These are phyloP conservation scores for Lasioglossum lativentre DNA, from an alignment of 2,888 invertebrate genomes.

Conservation along the genomic window DNA sequence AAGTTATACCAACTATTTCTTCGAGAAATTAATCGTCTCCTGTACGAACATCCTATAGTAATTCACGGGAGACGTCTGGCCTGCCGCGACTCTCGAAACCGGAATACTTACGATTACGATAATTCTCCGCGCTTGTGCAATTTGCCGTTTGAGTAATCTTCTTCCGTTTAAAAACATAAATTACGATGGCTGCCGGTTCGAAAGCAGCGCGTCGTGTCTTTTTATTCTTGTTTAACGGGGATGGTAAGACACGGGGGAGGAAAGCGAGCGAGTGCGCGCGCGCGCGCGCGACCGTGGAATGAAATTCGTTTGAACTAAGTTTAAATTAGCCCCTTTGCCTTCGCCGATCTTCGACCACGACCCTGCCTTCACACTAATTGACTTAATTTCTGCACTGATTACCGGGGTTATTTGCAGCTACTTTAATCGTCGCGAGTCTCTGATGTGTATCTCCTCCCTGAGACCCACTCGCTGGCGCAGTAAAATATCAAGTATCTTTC, in stretches of 20 bases:
- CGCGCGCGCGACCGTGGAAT: constrained; percentile 14
- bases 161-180: constrained; percentile 60
- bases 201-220: constrained; percentile 41
- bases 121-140: constrained; percentile 33
- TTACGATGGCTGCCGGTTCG: constrained; percentile 36
- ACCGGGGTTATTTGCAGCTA: constrained; percentile 64
- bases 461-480: constrained; percentile 14
- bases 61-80: constrained; percentile 27
- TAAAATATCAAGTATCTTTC: constrained; percentile 42
- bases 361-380: constrained; percentile 64
- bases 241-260: constrained; percentile 5
- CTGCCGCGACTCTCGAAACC: constrained; percentile 16
- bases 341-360: constrained; percentile 43
- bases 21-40: background rate
- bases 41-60: constrained; percentile 5
- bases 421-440: constrained; percentile 52
- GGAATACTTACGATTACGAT: constrained; percentile 48
- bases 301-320: constrained; percentile 64
- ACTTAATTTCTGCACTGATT: constrained; percentile 69
- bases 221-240: constrained; percentile 46
- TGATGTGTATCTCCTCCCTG: constrained; percentile 38
- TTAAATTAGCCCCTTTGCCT: constrained; percentile 65
- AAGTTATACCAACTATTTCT: background rate
- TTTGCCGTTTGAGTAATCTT: constrained; percentile 47
- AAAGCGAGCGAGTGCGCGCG: background rate